Evolutionary conservation across 92 coral and sea anemone species (phyloP).

Genomic region (Metridium senile): DNA sequence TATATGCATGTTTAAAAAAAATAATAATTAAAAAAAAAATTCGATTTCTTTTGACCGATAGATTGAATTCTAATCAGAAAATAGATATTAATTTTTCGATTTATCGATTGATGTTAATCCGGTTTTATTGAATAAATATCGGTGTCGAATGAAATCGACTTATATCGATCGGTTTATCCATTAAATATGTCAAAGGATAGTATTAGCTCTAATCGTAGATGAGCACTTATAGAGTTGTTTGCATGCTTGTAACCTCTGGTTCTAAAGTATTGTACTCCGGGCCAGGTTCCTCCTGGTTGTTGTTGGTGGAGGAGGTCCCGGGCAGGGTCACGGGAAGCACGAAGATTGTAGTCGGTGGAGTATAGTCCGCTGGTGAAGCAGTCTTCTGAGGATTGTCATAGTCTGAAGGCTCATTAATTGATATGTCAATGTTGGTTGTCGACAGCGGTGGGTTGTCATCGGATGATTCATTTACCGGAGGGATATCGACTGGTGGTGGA

Average conservation of each 20-base stretch:
- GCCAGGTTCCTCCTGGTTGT: background rate
- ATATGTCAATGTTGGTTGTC: background rate
- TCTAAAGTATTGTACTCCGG: background rate
- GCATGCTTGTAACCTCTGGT: background rate
- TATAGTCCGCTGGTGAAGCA: background rate
- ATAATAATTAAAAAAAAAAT: no score
- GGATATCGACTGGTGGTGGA: background rate
- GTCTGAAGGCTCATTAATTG: constrained; percentile 1
- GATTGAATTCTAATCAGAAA: no score
- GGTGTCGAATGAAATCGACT: no score
- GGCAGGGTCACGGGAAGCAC: no score
- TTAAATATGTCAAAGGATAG: no score
- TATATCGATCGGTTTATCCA: no score
- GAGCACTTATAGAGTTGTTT: background rate
- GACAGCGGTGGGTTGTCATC: constrained; percentile 12
- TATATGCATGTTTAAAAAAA: no score
- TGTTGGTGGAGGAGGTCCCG: background rate
- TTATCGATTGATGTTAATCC: no score
- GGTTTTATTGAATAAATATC: no score
- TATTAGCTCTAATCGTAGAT: no score
- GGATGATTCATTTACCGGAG: constrained; percentile 1
- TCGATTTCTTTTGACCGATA: no score
- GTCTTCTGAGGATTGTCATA: constrained; percentile 16
- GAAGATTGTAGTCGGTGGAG: background rate
- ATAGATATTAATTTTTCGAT: no score